These are phyloP conservation scores for Riparia riparia DNA, from an alignment of 2,113 vertebrate species.

Conservation along the genomic window DNA sequence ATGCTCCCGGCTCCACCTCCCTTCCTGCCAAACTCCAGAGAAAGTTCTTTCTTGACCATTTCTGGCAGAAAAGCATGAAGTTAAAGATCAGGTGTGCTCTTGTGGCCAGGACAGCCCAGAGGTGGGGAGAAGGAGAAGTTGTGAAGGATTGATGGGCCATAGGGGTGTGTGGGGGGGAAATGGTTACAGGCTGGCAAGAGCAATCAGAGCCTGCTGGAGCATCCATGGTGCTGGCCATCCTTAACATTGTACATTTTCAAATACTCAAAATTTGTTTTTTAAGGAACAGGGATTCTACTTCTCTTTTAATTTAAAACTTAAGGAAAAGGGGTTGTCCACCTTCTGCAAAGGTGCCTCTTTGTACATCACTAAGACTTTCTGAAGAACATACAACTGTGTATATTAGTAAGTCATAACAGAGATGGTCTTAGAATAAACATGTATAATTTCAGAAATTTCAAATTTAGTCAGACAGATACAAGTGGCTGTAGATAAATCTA, in stretches of 20 bases:
- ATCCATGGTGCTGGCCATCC: neutral
- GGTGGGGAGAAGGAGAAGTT: neutral
- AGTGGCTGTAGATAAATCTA: neutral
- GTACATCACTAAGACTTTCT: neutral
- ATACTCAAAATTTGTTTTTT: neutral
- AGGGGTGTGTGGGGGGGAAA: too few relatives aligned
- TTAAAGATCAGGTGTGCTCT: neutral
- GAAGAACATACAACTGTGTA: neutral
- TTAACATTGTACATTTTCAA: neutral
- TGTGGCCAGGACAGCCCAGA: neutral
- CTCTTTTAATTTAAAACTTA: neutral
- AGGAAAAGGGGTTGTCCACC: neutral
- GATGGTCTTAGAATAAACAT: neutral
- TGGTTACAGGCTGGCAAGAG: neutral
- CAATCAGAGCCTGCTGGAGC: neutral
- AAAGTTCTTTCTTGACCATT: neutral
- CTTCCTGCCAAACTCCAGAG: neutral
- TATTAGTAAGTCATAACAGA: neutral
- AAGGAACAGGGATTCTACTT: neutral
- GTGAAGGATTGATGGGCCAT: neutral
- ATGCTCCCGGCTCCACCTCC: fast-evolving
- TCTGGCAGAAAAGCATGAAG: neutral
- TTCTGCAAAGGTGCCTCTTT: neutral
- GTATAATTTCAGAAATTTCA: neutral
- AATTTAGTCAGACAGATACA: neutral